Evolutionary conservation across 2,797 vertebrate species (phyloP).

Genomic region (Glyptemys insculpta): DNA sequence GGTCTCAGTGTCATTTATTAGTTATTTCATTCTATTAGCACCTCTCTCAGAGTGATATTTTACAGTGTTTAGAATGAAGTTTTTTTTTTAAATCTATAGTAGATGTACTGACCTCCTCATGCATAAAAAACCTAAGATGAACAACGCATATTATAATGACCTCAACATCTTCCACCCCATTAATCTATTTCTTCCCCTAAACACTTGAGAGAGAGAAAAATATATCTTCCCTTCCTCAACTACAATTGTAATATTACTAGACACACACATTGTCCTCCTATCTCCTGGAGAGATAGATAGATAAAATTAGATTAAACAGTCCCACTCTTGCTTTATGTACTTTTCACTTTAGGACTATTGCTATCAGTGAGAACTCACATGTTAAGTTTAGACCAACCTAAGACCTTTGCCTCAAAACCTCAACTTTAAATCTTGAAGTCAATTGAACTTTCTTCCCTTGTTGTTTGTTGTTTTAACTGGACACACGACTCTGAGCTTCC

Average conservation of each 20-base stretch:
- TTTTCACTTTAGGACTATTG: constrained; percentile 47
- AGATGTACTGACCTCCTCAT: constrained; percentile 19
- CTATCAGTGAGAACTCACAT: background rate
- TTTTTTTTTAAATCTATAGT: constrained; percentile 60
- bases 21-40: constrained; percentile 66
- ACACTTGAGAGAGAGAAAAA: background rate
- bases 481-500: background rate
- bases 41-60: constrained; percentile 56
- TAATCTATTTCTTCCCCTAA: constrained; percentile 59
- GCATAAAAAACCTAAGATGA: background rate
- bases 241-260: background rate
- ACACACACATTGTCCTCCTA: background rate
- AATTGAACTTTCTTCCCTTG: background rate
- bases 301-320: background rate
- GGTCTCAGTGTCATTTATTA: constrained; percentile 3
- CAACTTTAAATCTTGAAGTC: background rate
- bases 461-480: background rate
- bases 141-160: constrained; percentile 47
- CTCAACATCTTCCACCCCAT: constrained; percentile 58
- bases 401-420: background rate
- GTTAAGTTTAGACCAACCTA: constrained; percentile 2
- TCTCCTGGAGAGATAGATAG: background rate
- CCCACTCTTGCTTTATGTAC: constrained; percentile 28
- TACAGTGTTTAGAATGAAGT: constrained; percentile 57
- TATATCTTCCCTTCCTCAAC: background rate